Base-by-base conservation (phyloP, 2,113 vertebrate species). In the Elanus axillaris region DNA sequence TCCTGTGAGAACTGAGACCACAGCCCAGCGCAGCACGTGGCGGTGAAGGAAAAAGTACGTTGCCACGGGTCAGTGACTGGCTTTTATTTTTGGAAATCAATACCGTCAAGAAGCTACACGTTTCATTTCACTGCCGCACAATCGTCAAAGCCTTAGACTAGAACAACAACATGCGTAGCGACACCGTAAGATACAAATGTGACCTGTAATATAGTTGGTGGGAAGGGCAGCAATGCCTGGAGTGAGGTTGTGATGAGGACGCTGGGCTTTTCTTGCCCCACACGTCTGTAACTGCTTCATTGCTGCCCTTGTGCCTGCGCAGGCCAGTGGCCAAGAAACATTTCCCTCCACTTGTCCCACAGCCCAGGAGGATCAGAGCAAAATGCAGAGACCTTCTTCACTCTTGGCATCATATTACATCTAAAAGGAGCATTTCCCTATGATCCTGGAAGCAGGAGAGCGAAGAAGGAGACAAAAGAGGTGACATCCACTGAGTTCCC, bases 1-100 rank as follows among this genome's bases (percentile, higher is more conserved):
- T 64, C 42, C 74, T 63, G 45, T 38, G 69, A 83, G 50, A 88
- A 55, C 9, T 26, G 43, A 90, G 72, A 85, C 67, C 40, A 29
- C 9, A 58, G 34, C 52, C 83, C 56, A 72, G 21, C 2, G 2
- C 60, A 40, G 50, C 69, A 45, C 18, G 36, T 2, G 55, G 36
- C 56, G 52, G 13, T 22, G 52, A 72, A 91, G 45, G 32, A 82
- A 86, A 90, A 75, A 48, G 40, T 42, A 12, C 34, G 27, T 42
- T 68, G 56, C 21, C n/a, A 42, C 4, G 36, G 91, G 76, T 82
- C 94, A 93, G 56, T 58, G 48, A 68, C 43, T 38, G 53, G 36
- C 76, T 94, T 93, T 95, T 82, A 34, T 29, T 82, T 91, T 68
- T 72, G 31, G 64, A 79, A 96, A 94, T 74, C 68, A 56, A n/a